phyloP scores from a whole-genome alignment of 2,888 invertebrate species.

The Dugesia japonica region DNA sequence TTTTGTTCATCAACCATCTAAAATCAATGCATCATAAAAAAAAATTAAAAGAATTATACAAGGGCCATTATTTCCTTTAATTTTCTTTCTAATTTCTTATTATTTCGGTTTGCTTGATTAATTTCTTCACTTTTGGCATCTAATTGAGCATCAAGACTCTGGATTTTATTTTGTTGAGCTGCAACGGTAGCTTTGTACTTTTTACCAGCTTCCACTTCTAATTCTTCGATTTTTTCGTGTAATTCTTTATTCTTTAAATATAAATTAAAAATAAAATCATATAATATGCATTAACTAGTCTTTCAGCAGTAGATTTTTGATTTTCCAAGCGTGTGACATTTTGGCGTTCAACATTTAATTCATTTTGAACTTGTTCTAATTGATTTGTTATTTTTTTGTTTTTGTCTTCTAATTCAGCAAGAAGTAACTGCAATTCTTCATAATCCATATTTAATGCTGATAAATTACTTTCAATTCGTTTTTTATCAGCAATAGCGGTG shows the following conservation, averaged over 20 bases:
- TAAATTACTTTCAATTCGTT: neutral
- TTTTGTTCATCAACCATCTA: neutral
- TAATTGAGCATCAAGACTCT: neutral
- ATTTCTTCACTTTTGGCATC: conserved; percentile 11
- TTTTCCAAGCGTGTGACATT: neutral
- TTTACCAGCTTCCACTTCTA: neutral
- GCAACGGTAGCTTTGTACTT: neutral
- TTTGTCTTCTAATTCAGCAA: neutral
- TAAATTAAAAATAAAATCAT: too few species aligned
- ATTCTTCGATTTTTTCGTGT: conserved; percentile 2
- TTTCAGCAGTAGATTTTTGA: neutral
- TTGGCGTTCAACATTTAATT: neutral
- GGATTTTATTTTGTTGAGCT: neutral
- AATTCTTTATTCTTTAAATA: neutral
- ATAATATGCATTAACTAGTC: too few species aligned
- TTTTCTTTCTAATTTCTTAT: conserved; percentile 4
- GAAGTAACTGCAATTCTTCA: conserved; percentile 14
- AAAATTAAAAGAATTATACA: neutral
- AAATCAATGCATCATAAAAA: neutral
- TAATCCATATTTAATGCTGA: neutral
- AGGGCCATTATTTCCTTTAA: neutral
- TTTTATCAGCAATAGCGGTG: neutral
- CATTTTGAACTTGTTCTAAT: conserved; percentile 15
- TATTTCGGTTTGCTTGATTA: neutral
- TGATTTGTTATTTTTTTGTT: neutral